Evolutionary conservation across 1,140 invertebrate species (phyloP), one percentile per base, ranked within the genome.

Genomic region (Arctopsyche grandis): DNA sequence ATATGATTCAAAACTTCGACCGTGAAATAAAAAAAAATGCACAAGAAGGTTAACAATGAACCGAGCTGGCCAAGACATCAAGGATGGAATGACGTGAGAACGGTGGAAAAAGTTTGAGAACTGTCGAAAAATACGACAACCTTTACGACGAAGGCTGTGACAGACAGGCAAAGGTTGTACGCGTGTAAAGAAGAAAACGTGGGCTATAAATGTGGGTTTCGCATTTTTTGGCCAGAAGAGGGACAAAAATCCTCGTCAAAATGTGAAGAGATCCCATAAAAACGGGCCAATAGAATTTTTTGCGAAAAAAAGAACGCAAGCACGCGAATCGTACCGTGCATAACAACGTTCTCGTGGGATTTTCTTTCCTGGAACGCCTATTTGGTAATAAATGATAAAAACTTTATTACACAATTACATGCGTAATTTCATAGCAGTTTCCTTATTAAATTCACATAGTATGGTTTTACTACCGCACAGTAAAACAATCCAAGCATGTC

Each of bases 341-440:
- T 21, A 60, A 16, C 16, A 21, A 60, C 56, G 56, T 60, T 60
- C 56, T 60, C 56, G 56, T 60, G 56, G 56, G 56, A 60, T 60
- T 60, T 60, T 60, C 56, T 60, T 60, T 21, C n/a, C 48, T n/a
- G 16, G 29, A 38, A 38, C 29, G 29, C 7, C 29, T n/a, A 38
- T 38, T n/a, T n/a, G n/a, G 29, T 38, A 38, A 38, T 38, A 38
- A 38, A 38, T 38, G 29, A 38, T 38, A 38, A 38, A 38, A 38
- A 38, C 1, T 38, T 38, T 38, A 38, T 38, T 38, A 38, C 7
- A 38, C 29, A 38, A 38, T 38, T 38, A 38, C 29, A 7, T 4
- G 29, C 29, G 1, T 38, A 38, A 4, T 38, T 1, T 38, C 3
- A 7, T 7, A 7, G 7, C 7, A 38, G 7, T 38, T 38, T 38